Conservation (phyloP, 2,888 invertebrate species). For the Morinoia aosen region DNA sequence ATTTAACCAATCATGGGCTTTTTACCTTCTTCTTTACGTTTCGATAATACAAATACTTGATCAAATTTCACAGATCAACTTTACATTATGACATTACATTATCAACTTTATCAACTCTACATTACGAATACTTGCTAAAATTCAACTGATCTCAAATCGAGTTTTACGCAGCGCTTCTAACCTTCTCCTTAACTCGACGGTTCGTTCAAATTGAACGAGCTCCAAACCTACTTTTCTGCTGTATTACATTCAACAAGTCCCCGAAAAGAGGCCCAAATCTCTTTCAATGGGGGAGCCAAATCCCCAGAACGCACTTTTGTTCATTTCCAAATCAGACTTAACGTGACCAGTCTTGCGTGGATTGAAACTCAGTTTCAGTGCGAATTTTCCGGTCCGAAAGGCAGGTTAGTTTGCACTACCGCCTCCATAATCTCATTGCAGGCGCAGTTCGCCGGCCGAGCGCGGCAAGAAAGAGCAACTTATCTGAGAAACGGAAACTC, state of each 20-base stretch:
- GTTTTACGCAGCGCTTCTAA: background rate
- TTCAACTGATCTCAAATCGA: too few relatives aligned
- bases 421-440: conserved; percentile 23
- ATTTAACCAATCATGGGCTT: too few relatives aligned
- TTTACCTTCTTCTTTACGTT: too few relatives aligned
- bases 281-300: background rate
- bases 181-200: background rate
- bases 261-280: background rate
- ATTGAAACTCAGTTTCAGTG: background rate
- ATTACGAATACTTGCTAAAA: too few relatives aligned
- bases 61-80: too few relatives aligned
- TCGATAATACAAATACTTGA: too few relatives aligned
- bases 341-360: background rate
- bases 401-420: background rate
- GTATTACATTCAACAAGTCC: background rate
- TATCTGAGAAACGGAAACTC: background rate
- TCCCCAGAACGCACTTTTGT: background rate
- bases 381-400: background rate
- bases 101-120: too few relatives aligned
- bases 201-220: background rate
- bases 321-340: background rate
- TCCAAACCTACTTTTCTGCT: background rate
- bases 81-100: too few relatives aligned
- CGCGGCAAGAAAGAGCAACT: background rate
- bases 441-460: background rate